Evolutionary conservation across 2,113 vertebrate species (phyloP), one percentile per base, ranked within the genome.

Genomic region (Otolemur garnettii): DNA sequence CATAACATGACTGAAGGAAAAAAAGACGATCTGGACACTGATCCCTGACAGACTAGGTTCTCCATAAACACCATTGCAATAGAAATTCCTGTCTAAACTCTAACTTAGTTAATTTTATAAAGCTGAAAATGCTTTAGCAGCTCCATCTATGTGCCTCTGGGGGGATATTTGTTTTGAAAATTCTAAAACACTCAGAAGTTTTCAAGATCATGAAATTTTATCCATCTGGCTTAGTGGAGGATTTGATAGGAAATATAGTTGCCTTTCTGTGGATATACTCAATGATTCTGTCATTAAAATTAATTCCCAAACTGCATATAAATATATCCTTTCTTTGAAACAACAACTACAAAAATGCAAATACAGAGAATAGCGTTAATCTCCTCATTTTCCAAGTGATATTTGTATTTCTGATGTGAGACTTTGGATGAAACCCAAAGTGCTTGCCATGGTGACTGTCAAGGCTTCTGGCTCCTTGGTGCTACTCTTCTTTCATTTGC

Each of bases 121-220:
- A 96, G 35, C 38, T 33, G 15, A 91, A 57, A 59, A 59, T 87
- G 24, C 14, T 71, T 87, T 45, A 26, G 26, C 64, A 50, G 33
- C 28, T 87, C 62, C 14, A 72, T 80, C 42, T 59, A 42, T n/a
- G 59, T 57, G 81, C 19, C 50, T 38, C 77, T 33, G 26, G 57
- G 62, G 26, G 26, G 96, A 33, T 83, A 72, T 90, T 95, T 96
- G 57, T 82, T 96, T 84, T 95, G 72, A 95, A 66, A 80, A 96
- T 91, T 88, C 30, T 82, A 91, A 94, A 96, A 69, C 7, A 71
- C 18, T 91, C n/a, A 64, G n/a, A 92, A 88, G 6, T 95, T 79
- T 94, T 97, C 59, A 96, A 87, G 57, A 96, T 91, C 53, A 81
- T 96, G 53, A 97, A 89, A 96, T 12, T 42, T 94, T 77, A 95